Evolutionary conservation across 2,888 invertebrate species (phyloP), one percentile per base, ranked within the genome.

Genomic region (Globia sparganii): DNA sequence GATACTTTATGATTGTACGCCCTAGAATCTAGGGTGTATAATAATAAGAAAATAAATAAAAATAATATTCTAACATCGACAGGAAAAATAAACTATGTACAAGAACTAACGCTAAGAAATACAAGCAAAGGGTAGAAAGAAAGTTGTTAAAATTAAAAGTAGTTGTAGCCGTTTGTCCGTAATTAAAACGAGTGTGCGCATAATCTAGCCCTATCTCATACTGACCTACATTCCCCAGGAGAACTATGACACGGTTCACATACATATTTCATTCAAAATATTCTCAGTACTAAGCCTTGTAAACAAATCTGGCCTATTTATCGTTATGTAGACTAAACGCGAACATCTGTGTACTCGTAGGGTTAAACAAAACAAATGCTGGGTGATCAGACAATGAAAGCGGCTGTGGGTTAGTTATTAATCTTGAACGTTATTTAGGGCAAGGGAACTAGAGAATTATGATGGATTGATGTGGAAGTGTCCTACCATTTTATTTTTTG

Each of bases 241-340:
- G 67, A 72, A 68, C 31, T 21, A 59, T 53, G 67, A 75, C 75
- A 79, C 53, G 28, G 72, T 78, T 84, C 69, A 72, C 78, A 80
- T 31, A 49, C 61, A 77, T 82, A 67, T 83, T 68, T 80, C 85
- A 66, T 76, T 68, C 61, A 49, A 2, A 75, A 73, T 78, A 81
- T 78, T 78, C 69, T 18, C 37, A 25, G 71, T 66, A 83, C 78
- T 66, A 70, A 78, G 78, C 76, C 78, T 80, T 85, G 49, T 85
- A 87, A 86, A 88, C 86, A 88, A 87, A 82, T 67, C 75, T 83
- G 89, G 77, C 89, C 88, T 75, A 89, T 87, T 86, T 87, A 83
- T 79, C 62, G 56, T 65, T 78, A 83, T 75, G 78, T 81, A 86
- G 83, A 84, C 86, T 78, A 84, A 86, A 82, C 80, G 72, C 71